Evolutionary conservation across 2,113 vertebrate species (phyloP).

Genomic region (Semnornis frantzii): DNA sequence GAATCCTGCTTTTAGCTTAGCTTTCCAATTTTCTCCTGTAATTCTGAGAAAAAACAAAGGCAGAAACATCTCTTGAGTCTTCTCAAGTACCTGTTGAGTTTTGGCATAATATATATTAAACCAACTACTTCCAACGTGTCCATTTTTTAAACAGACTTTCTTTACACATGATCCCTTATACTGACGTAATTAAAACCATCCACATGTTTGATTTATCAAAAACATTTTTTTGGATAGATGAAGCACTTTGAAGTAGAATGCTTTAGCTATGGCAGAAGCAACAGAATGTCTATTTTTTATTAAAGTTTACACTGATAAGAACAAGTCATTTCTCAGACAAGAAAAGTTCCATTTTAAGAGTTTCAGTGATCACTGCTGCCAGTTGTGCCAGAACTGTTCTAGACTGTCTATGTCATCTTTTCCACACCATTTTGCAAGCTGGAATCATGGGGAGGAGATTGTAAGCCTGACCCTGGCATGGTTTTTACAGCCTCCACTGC

Average conservation of each 20-base stretch:
- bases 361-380: neutral
- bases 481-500: neutral
- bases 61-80: neutral
- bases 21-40: neutral
- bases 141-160: neutral
- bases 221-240: neutral
- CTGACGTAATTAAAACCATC: slow-evolving; percentile 1
- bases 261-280: neutral
- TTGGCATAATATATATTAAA: neutral
- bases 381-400: neutral
- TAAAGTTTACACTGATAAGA: neutral
- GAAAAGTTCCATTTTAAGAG: neutral
- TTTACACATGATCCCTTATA: neutral
- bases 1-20: neutral
- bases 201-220: neutral
- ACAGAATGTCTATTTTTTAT: neutral
- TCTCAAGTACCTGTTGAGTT: neutral
- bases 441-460: neutral
- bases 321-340: neutral
- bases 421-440: neutral
- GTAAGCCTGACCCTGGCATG: accelerated
- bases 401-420: neutral
- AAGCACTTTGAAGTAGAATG: neutral
- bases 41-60: neutral
- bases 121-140: neutral